Conservation (phyloP, 1,140 invertebrate species). For the Temnothorax curvispinosus region DNA sequence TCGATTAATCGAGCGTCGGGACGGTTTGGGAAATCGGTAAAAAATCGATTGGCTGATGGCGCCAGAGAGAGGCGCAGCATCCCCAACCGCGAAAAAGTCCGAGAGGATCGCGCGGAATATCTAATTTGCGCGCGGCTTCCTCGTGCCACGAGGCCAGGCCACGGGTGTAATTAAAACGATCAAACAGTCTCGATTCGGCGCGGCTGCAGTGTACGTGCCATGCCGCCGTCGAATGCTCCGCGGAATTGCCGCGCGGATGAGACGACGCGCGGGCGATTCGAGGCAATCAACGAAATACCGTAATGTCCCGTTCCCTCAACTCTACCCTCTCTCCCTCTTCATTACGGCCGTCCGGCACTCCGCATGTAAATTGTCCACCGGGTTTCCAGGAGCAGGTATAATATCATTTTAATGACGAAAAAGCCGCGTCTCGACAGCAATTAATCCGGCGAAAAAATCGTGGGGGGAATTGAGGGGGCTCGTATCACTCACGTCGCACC, state of each 20-base stretch:
- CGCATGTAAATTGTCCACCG: constrained; percentile 78
- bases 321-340: constrained; percentile 41
- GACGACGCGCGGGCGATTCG: constrained; percentile 68
- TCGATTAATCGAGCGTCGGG: constrained; percentile 23
- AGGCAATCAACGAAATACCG: constrained; percentile 81
- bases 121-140: constrained; percentile 50
- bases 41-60: constrained; percentile 25
- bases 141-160: not conserved
- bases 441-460: constrained; percentile 75
- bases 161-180: constrained; percentile 69
- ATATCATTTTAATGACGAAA: constrained; percentile 83
- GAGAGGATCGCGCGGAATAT: constrained; percentile 12
- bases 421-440: constrained; percentile 75
- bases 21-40: constrained; percentile 40
- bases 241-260: constrained; percentile 65
- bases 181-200: constrained; percentile 37
- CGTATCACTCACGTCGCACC: constrained; percentile 56
- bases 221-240: not conserved
- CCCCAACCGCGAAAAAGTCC: not conserved
- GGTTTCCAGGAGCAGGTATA: constrained; percentile 77
- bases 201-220: not conserved
- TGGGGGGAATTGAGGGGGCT: not conserved
- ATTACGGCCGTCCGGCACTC: constrained; percentile 65
- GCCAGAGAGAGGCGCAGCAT: not conserved
- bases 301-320: constrained; percentile 69